Evolutionary conservation across 2,113 vertebrate species (phyloP).

Genomic region (Arothron firmamentum): DNA sequence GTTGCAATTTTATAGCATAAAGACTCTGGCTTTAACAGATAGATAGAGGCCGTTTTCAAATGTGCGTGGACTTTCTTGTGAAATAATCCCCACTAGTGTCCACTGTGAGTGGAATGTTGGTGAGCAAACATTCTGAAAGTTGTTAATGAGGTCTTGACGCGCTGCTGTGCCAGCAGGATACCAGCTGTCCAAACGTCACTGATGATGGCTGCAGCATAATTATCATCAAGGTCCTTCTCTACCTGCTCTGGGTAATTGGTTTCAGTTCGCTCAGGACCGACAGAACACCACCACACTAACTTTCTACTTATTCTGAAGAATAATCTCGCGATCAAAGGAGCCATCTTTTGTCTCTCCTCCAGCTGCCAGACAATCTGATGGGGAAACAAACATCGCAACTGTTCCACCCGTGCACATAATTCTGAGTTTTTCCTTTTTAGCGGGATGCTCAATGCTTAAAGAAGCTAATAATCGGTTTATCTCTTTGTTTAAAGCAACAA

Average conservation of each 20-base stretch:
- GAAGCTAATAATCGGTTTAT: slow-evolving; percentile 31
- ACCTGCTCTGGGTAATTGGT: slow-evolving; percentile 45
- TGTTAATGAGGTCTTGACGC: slow-evolving; percentile 54
- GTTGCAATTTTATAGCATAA: neutral
- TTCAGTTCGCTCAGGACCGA: slow-evolving; percentile 26
- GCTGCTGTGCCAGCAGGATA: slow-evolving; percentile 49
- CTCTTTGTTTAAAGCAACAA: slow-evolving; percentile 19
- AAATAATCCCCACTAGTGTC: slow-evolving; percentile 10
- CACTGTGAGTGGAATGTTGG: slow-evolving; percentile 14
- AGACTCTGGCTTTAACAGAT: neutral
- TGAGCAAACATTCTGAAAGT: slow-evolving; percentile 28
- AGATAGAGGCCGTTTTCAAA: slow-evolving; percentile 12
- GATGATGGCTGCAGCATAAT: slow-evolving; percentile 47
- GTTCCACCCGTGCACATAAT: slow-evolving; percentile 49
- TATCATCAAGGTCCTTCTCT: slow-evolving; percentile 46
- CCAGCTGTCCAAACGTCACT: slow-evolving; percentile 50
- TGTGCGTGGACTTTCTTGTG: neutral
- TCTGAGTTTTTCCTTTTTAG: slow-evolving; percentile 38
- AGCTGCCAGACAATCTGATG: slow-evolving; percentile 58
- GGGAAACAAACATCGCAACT: slow-evolving; percentile 48
- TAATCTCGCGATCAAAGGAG: neutral
- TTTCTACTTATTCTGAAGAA: slow-evolving; percentile 42
- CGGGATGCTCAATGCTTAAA: no score
- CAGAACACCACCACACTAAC: slow-evolving; percentile 31
- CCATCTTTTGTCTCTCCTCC: slow-evolving; percentile 46